phyloP scores from a whole-genome alignment of 1,140 invertebrate genomes.

The Drosophila auraria region DNA sequence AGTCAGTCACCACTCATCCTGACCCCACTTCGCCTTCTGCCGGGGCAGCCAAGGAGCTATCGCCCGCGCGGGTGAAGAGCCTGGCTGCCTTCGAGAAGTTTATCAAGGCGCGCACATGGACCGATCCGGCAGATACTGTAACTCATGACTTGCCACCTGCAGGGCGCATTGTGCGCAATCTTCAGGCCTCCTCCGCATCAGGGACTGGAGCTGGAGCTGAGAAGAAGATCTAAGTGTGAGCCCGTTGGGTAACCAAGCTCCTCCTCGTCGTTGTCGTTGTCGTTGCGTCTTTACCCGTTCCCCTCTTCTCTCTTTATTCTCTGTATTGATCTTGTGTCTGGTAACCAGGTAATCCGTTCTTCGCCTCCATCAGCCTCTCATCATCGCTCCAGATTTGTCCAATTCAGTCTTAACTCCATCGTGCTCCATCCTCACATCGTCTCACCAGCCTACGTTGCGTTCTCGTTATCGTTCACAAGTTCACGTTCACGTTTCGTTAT shows the following conservation, averaged over 20 bases:
- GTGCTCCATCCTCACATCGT: constrained; percentile 47
- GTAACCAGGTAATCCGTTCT: constrained; percentile 75
- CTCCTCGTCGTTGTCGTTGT: constrained; percentile 34
- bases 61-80: constrained; percentile 58
- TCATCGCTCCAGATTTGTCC: constrained; percentile 42
- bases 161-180: constrained; percentile 69
- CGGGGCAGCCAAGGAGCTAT: constrained; percentile 43
- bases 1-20: constrained; percentile 46
- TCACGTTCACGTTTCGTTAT: constrained; percentile 58
- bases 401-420: constrained; percentile 47
- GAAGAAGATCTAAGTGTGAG: constrained; percentile 59
- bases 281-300: constrained; percentile 27
- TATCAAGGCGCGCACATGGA: constrained; percentile 70
- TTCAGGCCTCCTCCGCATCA: constrained; percentile 42
- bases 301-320: constrained; percentile 37
- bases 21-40: constrained; percentile 11
- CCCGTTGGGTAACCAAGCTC: constrained; percentile 50
- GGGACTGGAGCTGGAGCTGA: constrained; percentile 41
- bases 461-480: constrained; percentile 58
- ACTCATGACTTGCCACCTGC: constrained; percentile 72
- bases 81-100: constrained; percentile 74
- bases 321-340: constrained; percentile 47
- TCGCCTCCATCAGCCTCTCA: constrained; percentile 53
- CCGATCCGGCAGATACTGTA: constrained; percentile 55
- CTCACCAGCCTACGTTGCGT: constrained; percentile 62